These are phyloP conservation scores for Ormyrus labotus DNA, from an alignment of 2,888 invertebrate genomes.

Conservation along the genomic window DNA sequence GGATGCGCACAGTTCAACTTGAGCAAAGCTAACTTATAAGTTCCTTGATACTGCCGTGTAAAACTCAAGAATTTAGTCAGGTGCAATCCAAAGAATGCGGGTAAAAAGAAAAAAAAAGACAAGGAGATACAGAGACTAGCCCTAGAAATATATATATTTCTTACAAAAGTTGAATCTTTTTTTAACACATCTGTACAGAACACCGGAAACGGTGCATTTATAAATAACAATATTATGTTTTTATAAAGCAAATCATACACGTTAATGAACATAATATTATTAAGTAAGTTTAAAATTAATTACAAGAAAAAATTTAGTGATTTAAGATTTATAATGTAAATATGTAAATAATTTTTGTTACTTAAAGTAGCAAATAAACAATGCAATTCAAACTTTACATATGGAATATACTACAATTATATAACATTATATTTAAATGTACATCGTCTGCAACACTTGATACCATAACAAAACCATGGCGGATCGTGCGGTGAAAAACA, in stretches of 20 bases:
- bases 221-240: slow-evolving; percentile 51
- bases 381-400: slow-evolving; percentile 36
- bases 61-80: slow-evolving; percentile 27
- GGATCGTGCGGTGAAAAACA: slow-evolving; percentile 20
- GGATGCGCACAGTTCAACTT: background rate
- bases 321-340: slow-evolving; percentile 4
- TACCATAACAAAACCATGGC: slow-evolving; percentile 19
- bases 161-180: slow-evolving; percentile 51
- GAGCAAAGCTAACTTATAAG: slow-evolving; percentile 16
- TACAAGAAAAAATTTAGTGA: slow-evolving; percentile 29
- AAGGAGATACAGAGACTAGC: slow-evolving; percentile 34
- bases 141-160: slow-evolving; percentile 51
- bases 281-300: slow-evolving; percentile 32
- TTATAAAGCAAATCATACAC: slow-evolving; percentile 47
- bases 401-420: slow-evolving; percentile 44
- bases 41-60: slow-evolving; percentile 40
- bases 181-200: slow-evolving; percentile 47
- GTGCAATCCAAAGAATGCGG: slow-evolving; percentile 43
- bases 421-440: slow-evolving; percentile 43
- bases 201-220: slow-evolving; percentile 30
- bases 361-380: slow-evolving; percentile 34
- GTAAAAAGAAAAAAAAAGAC: slow-evolving; percentile 22
- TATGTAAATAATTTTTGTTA: slow-evolving; percentile 25
- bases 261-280: slow-evolving; percentile 33
- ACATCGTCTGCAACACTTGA: slow-evolving; percentile 26